phyloP scores from a whole-genome alignment of 1,140 invertebrate genomes.

The Propsilocerus akamusi region DNA sequence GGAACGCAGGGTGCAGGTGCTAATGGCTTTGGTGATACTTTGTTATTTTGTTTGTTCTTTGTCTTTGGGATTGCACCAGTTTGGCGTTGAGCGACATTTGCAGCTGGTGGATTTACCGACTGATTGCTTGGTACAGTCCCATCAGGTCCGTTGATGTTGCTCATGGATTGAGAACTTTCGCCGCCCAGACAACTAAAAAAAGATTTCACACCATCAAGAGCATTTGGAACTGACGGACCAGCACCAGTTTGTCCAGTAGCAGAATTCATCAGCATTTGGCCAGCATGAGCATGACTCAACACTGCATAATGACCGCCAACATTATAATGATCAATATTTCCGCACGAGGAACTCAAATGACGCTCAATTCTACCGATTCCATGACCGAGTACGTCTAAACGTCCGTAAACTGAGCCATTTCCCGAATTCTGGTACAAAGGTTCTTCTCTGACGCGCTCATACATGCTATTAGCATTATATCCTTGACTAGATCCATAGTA shows the following conservation, averaged over 20 bases:
- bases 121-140: not conserved
- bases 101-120: not conserved
- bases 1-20: not conserved
- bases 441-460: conserved; percentile 31
- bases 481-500: conserved; percentile 10
- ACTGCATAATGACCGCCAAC: conserved; percentile 22
- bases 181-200: conserved; percentile 23
- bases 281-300: conserved; percentile 22
- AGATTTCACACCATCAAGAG: conserved; percentile 15
- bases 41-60: conserved; percentile 1
- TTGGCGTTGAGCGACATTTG: not conserved
- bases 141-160: conserved; percentile 15
- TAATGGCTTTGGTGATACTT: not conserved
- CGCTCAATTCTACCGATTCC: conserved; percentile 34
- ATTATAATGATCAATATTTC: conserved; percentile 32
- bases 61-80: conserved; percentile 7
- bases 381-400: conserved; percentile 30
- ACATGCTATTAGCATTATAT: conserved; percentile 25
- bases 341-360: conserved; percentile 32
- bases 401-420: conserved; percentile 27
- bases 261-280: conserved; percentile 20
- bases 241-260: conserved; percentile 5
- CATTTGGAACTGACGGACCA: conserved; percentile 11
- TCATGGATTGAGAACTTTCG: conserved; percentile 24
- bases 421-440: conserved; percentile 21